Percentiles rank a stretch among this genome's conserved stretches.
Conservation (phyloP, 2,888 invertebrate species). For the Incurvaria masculella region DNA sequence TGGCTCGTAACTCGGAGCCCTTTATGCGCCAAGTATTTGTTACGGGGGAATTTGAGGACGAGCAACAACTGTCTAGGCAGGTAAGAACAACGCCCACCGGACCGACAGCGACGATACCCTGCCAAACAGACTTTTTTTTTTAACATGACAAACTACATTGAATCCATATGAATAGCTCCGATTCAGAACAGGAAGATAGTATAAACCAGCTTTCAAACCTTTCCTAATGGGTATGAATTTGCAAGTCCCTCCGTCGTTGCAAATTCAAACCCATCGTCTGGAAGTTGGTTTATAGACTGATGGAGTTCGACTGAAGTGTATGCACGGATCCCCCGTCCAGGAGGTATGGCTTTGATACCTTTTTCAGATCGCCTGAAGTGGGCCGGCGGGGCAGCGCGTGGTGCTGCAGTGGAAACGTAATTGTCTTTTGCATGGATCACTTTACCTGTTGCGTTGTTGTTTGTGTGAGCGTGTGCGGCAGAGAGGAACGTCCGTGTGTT, state of each 20-base stretch:
- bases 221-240: conserved; percentile 36
- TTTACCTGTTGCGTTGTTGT: background rate
- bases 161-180: background rate
- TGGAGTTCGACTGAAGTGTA: background rate
- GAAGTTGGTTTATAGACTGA: background rate
- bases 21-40: conserved; percentile 94
- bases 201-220: background rate
- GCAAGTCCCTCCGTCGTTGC: conserved; percentile 25
- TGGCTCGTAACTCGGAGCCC: conserved; percentile 93
- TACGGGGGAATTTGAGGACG: conserved; percentile 62
- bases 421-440: conserved; percentile 17
- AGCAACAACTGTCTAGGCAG: conserved; percentile 62
- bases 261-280: conserved; percentile 28
- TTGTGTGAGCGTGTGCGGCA: conserved; percentile 13
- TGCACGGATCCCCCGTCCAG: background rate
- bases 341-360: conserved; percentile 36
- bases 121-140: too few species aligned
- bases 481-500: conserved; percentile 19
- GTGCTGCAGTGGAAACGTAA: conserved; percentile 40
- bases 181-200: background rate
- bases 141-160: background rate
- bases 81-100: conserved; percentile 37
- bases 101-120: background rate
- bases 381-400: background rate
- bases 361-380: conserved; percentile 35